Evolutionary conservation across 2,888 invertebrate genomes (phyloP), one percentile per base, ranked within the genome.

Genomic region (Heliconius ethilla): DNA sequence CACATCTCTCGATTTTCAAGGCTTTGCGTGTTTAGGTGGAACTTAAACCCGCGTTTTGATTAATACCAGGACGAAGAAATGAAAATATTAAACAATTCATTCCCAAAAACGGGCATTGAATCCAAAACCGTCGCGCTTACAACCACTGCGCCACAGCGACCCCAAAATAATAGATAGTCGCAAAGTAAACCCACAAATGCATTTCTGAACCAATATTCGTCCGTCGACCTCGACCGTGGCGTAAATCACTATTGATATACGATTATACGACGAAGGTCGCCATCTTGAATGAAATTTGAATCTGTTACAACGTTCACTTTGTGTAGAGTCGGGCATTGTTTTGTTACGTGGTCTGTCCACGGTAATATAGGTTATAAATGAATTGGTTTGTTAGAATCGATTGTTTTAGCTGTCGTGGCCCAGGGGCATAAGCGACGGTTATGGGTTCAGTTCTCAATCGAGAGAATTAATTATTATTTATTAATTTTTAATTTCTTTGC

Each of bases 101-200:
- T 55, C 22, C 55, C 55, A 18, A 18, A 22, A 55, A 9, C 9
- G 9, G 22, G 9, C 9, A 55, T 22, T 22, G 22, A 55, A 22
- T 22, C 22, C 22, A 55, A 9, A 22, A 9, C 22, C 15, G 1
- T 15, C 45, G 6, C 15, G 45, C 45, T 15, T 15, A 5, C 5
- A 45, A 15, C 45, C 45, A 45, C 45, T 45, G 1, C 45, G 45
- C 45, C 45, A 45, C 45, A 1, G 15, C 15, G 22, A 7, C 22
- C 55, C 22, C 94, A 93, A 93, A 93, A 93, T 94, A 94, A 94
- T 94, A 93, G 94, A 94, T 94, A 93, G 93, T 93, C 92, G 92
- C 92, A 7, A 93, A 92, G 93, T 94, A 94, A 94, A 94, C 89
- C 88, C 88, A 87, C 88, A 91, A 92, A 92, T 94, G 94, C 94